Evolutionary conservation across 2,113 vertebrate genomes (phyloP).

Genomic region (Corythornis vintsioides): DNA sequence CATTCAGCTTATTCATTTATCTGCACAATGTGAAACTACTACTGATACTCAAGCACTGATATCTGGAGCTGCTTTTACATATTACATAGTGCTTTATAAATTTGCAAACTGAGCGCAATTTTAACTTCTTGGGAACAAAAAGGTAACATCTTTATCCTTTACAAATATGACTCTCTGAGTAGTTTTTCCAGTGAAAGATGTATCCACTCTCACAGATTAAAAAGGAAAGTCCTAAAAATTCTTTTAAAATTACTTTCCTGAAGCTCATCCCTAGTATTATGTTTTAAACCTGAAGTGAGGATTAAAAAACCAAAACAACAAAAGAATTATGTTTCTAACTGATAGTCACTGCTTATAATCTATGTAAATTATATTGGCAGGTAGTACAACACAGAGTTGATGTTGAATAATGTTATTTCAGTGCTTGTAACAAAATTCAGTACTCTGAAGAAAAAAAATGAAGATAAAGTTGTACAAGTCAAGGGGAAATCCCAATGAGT

Average conservation of each 20-base stretch:
- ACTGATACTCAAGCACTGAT: background rate
- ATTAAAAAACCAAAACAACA: background rate
- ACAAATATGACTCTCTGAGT: constrained; percentile 5
- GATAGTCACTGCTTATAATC: background rate
- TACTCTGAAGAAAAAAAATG: background rate
- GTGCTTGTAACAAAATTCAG: background rate
- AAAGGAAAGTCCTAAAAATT: constrained; percentile 19
- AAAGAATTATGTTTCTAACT: background rate
- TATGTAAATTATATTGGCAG: background rate
- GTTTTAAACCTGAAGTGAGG: constrained; percentile 15
- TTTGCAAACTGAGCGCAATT: constrained; percentile 6
- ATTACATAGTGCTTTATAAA: background rate
- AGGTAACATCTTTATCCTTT: constrained; percentile 14
- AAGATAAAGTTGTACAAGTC: background rate
- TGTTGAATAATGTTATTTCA: background rate
- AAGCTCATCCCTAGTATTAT: background rate
- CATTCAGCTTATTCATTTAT: background rate
- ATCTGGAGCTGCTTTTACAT: background rate
- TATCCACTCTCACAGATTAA: background rate
- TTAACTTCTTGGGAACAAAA: constrained; percentile 17
- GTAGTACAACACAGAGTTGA: background rate
- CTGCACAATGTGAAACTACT: background rate
- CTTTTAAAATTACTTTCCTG: background rate
- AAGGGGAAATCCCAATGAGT: background rate
- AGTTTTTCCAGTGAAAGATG: constrained; percentile 10